A percentile compares a stretch with the other conserved stretches of the same genome.
These are phyloP conservation scores for Pygoscelis adeliae DNA, from an alignment of 2,113 vertebrate species.

Conservation along the genomic window DNA sequence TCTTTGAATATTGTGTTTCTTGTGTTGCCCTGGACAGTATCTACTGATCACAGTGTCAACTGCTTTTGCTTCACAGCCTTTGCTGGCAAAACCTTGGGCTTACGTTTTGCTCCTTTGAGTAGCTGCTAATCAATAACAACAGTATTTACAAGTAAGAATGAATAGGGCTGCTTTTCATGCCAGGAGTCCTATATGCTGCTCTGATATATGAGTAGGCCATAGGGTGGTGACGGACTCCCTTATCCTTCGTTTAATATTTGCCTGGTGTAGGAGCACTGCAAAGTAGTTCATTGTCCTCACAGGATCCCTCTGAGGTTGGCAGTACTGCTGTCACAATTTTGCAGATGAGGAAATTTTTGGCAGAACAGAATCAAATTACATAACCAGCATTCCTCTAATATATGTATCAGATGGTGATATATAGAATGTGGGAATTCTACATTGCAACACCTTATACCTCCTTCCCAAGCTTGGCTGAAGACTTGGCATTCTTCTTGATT, in stretches of 20 bases:
- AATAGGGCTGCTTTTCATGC: neutral
- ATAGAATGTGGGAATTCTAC: neutral
- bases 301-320: neutral
- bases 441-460: neutral
- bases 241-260: neutral
- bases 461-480: neutral
- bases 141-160: neutral
- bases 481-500: neutral
- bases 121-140: neutral
- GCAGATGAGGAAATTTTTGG: neutral
- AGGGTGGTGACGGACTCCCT: neutral
- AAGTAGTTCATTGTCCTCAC: neutral
- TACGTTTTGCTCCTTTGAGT: neutral
- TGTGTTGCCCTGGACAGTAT: neutral
- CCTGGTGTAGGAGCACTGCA: neutral
- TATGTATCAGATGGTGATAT: neutral
- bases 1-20: neutral
- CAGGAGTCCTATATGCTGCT: neutral
- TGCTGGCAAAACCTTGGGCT: neutral
- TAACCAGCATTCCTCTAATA: neutral
- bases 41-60: neutral
- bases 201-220: neutral
- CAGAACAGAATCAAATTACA: neutral
- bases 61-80: neutral
- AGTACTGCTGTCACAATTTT: neutral